Conservation (phyloP, 2,888 invertebrate genomes). For the Dasypogon diadema region DNA sequence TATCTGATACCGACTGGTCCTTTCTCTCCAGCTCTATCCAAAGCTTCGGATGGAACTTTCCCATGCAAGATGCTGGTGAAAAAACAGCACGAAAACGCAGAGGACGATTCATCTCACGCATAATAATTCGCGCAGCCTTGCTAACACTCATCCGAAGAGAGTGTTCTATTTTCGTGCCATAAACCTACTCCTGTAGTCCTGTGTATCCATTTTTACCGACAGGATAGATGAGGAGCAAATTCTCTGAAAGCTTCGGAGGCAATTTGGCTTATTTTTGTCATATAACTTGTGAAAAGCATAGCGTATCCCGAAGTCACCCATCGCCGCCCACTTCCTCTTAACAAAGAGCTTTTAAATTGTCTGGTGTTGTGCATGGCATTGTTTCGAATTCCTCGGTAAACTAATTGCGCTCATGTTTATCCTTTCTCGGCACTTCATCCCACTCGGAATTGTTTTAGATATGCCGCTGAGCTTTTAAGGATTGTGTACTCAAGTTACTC, state of each 20-base stretch:
- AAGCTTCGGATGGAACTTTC: constrained; percentile 43
- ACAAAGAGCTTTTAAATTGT: background rate
- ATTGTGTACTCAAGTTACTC: background rate
- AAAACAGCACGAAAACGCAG: constrained; percentile 17
- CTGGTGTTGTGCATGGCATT: background rate
- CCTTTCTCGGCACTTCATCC: background rate
- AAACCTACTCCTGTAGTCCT: background rate
- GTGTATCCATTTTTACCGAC: constrained; percentile 9
- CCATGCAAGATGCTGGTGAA: constrained; percentile 28
- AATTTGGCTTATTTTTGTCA: constrained; percentile 11
- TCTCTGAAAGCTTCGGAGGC: constrained; percentile 30
- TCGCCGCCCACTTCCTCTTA: background rate
- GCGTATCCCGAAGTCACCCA: background rate
- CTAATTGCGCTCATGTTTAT: constrained; percentile 29
- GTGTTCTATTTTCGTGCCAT: background rate
- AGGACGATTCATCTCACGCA: constrained; percentile 4
- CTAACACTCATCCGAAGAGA: constrained; percentile 7
- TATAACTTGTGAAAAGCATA: background rate
- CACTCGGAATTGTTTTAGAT: background rate
- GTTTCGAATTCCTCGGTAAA: background rate
- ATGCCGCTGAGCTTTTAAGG: constrained; percentile 4
- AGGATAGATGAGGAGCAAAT: constrained; percentile 34
- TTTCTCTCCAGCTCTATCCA: constrained; percentile 17
- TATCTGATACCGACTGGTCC: constrained; percentile 48
- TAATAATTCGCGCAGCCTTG: constrained; percentile 28